Evolutionary conservation across 2,888 invertebrate genomes (phyloP), one percentile per base, ranked within the genome.

Genomic region (Choreutis nemorana): DNA sequence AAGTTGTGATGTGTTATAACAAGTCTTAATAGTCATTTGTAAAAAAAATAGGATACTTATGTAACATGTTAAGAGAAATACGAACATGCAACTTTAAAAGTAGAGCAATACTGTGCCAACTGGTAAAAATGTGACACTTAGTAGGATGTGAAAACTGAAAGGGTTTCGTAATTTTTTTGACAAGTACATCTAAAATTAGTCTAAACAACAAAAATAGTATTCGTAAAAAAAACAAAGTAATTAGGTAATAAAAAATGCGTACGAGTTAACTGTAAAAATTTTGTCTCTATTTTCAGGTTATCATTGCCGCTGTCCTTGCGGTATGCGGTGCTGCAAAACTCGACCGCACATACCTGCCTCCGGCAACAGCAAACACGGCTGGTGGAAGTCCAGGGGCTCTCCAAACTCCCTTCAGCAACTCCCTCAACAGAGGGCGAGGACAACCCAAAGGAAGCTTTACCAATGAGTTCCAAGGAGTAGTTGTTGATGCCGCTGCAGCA

Each of bases 401-500:
- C 3, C 54, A 63, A 36, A 36, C 62, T 18, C 64, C 70, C 16
- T 42, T 57, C 11, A 37, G 38, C 3, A 53, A 45, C 34, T 49
- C 54, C 21, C 41, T 48, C 23, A 48, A 43, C 25, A 50, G 54
- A 35, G 56, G 44, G 22, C 37, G 40, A 3, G 44, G 41, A n/a
- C 46, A 42, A 1, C 70, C 68, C 2, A 42, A 51, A 9, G 67
- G 75, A n/a, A 56, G 72, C 30, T 68, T 56, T 36, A 52, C 51
- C 0, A 77, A 77, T 35, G 64, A 68, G 0, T 62, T 50, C 32
- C 55, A 67, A 46, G 78, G 75, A n/a, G 66, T 78, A 0, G 68
- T 77, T 0, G 72, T 78, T 2, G 77, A 78, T 16, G 77, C 73
- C 15, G 65, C 54, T 1, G 44, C 56, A 2, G 54, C 71, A 24